These are phyloP conservation scores for Phoenoteleia sp. DNA, from an alignment of 2,888 invertebrate species.

Conservation along the genomic window DNA sequence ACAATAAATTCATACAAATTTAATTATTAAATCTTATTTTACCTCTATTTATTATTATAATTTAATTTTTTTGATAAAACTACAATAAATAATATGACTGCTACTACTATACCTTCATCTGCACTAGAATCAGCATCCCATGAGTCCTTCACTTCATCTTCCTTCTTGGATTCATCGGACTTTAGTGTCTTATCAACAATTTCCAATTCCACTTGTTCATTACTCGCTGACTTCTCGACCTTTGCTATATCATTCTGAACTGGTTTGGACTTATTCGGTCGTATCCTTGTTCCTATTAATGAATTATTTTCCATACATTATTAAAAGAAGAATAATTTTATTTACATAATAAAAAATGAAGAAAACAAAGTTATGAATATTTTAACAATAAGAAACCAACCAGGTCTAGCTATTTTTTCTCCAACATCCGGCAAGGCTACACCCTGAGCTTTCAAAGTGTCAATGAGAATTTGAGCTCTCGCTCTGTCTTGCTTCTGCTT, in stretches of 20 bases:
- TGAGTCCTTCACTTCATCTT: slow-evolving; percentile 91
- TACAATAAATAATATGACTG: slow-evolving; percentile 72
- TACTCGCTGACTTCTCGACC: slow-evolving; percentile 85
- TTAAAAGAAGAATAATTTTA: neutral
- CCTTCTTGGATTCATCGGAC: slow-evolving; percentile 79
- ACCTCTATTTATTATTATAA: neutral
- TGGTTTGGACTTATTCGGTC: slow-evolving; percentile 90
- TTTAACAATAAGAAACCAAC: slow-evolving; percentile 81
- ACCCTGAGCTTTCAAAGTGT: slow-evolving; percentile 96
- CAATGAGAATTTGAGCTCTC: slow-evolving; percentile 95
- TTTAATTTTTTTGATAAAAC: neutral
- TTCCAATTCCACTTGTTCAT: slow-evolving; percentile 86
- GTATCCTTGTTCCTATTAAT: slow-evolving; percentile 90
- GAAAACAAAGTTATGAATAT: slow-evolving; percentile 58
- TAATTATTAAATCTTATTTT: neutral
- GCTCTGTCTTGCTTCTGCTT: slow-evolving; percentile 97
- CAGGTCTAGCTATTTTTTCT: slow-evolving; percentile 87
- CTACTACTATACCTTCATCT: slow-evolving; percentile 83
- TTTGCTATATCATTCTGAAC: slow-evolving; percentile 89
- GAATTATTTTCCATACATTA: slow-evolving; percentile 11
- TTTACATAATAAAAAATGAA: slow-evolving; percentile 9
- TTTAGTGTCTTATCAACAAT: slow-evolving; percentile 87
- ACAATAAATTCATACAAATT: too few species aligned
- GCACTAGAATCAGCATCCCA: slow-evolving; percentile 94
- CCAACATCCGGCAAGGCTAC: slow-evolving; percentile 92